Percentiles rank a stretch among this genome's conserved stretches.
Evolutionary conservation across 2,113 vertebrate species (phyloP).

Genomic region (Cavia porcellus): DNA sequence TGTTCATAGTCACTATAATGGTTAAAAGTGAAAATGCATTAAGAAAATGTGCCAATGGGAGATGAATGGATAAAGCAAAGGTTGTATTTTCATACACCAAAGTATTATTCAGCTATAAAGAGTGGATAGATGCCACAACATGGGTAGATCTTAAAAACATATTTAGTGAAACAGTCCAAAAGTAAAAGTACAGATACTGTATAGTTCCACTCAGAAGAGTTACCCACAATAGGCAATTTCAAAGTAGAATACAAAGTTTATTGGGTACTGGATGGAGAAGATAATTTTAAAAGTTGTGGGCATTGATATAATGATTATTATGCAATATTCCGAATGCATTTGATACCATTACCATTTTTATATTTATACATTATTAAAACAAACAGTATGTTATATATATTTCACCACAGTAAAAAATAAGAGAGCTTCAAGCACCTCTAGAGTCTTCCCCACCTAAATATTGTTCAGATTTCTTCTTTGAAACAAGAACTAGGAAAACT

Average conservation of each 20-base stretch:
- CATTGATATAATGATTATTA: not conserved
- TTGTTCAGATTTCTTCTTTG: not conserved
- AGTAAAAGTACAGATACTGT: not conserved
- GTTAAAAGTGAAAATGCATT: not conserved
- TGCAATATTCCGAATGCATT: not conserved
- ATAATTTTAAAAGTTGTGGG: not conserved
- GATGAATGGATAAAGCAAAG: not conserved
- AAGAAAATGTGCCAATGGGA: not conserved
- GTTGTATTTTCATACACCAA: accelerated
- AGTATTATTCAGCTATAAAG: not conserved
- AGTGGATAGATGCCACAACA: not conserved
- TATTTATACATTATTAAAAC: not conserved
- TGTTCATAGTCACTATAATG: not conserved
- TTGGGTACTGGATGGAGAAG: not conserved
- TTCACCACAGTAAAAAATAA: not conserved
- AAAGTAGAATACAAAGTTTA: not conserved
- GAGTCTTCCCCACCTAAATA: not conserved
- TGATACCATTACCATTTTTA: not conserved
- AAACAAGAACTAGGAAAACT: not conserved
- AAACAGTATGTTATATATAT: not conserved
- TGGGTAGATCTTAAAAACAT: not conserved
- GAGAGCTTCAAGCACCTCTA: not conserved
- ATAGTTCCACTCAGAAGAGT: not conserved
- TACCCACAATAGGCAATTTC: not conserved
- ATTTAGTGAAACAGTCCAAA: not conserved